Percentiles rank a stretch among this genome's conserved stretches.
phyloP scores from a whole-genome alignment of 2,797 vertebrate species.

The Schizothorax lantsangensis region DNA sequence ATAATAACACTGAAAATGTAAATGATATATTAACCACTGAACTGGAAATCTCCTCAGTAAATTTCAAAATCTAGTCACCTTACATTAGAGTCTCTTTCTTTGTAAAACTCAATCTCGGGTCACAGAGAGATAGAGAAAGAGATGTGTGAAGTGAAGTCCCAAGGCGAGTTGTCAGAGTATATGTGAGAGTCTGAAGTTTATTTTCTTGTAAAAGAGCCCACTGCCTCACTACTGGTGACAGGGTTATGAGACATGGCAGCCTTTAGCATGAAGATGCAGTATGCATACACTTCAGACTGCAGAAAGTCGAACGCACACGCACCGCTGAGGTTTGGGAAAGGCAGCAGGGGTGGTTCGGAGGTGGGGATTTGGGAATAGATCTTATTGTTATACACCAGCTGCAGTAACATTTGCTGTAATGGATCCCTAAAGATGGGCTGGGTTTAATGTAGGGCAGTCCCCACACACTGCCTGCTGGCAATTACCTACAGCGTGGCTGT shows the following conservation, averaged over 20 bases:
- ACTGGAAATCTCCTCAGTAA: background rate
- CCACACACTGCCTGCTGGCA: slow-evolving; percentile 12
- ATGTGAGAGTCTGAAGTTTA: slow-evolving; percentile 18
- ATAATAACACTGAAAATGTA: background rate
- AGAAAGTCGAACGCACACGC: background rate
- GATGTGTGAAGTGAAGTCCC: slow-evolving; percentile 8
- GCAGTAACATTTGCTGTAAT: slow-evolving; percentile 45
- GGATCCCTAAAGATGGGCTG: slow-evolving; percentile 43
- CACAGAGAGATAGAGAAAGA: background rate
- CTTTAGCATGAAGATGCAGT: background rate
- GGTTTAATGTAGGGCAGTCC: slow-evolving; percentile 44
- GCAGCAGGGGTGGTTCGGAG: background rate
- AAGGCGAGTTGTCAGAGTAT: slow-evolving; percentile 19
- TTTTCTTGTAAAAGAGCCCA: slow-evolving; percentile 14
- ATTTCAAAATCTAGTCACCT: background rate
- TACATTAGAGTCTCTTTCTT: background rate
- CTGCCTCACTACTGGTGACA: slow-evolving; percentile 31
- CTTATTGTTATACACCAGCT: slow-evolving; percentile 28
- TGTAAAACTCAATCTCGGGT: background rate
- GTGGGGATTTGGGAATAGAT: slow-evolving; percentile 16
- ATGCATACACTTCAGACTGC: slow-evolving; percentile 11
- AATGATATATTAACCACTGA: slow-evolving; percentile 2
- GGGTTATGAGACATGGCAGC: slow-evolving; percentile 43
- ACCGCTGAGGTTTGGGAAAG: background rate
- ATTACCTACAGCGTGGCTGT: slow-evolving; percentile 17